Conservation (phyloP, 2,113 vertebrate species). For the Notarius quadriscutis region DNA sequence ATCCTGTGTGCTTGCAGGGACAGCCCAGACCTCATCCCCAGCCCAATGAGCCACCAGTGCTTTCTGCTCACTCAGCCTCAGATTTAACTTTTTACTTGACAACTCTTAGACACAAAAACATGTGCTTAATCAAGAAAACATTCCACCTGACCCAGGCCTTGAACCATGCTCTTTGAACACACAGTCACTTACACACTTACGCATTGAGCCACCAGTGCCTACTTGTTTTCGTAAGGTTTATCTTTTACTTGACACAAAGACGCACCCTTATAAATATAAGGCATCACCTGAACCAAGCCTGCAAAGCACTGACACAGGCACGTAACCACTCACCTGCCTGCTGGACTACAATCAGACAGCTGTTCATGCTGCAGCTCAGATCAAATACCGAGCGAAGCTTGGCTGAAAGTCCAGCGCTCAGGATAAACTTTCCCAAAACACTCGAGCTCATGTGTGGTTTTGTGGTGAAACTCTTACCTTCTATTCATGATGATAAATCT, state of each 20-base stretch:
- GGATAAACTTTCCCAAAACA: background rate
- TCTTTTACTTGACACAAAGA: background rate
- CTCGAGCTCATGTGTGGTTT: background rate
- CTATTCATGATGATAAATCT: background rate
- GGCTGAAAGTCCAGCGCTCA: background rate
- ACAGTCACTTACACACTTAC: background rate
- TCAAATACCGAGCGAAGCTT: background rate
- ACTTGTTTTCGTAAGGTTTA: background rate
- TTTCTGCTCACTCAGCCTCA: background rate
- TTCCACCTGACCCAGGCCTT: accelerated
- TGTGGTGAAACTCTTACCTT: background rate
- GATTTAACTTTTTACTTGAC: background rate
- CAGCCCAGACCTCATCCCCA: too few relatives aligned
- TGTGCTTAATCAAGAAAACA: background rate
- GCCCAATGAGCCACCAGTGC: background rate
- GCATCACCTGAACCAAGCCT: background rate
- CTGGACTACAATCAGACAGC: background rate
- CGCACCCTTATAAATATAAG: background rate
- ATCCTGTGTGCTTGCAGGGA: too few relatives aligned
- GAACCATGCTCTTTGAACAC: background rate
- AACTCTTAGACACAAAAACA: background rate
- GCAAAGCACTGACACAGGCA: too few relatives aligned
- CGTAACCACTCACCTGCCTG: too few relatives aligned
- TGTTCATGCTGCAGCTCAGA: background rate
- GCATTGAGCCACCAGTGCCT: background rate